These are phyloP conservation scores for Coturnix japonica DNA, from an alignment of 2,113 vertebrate genomes.

Conservation along the genomic window DNA sequence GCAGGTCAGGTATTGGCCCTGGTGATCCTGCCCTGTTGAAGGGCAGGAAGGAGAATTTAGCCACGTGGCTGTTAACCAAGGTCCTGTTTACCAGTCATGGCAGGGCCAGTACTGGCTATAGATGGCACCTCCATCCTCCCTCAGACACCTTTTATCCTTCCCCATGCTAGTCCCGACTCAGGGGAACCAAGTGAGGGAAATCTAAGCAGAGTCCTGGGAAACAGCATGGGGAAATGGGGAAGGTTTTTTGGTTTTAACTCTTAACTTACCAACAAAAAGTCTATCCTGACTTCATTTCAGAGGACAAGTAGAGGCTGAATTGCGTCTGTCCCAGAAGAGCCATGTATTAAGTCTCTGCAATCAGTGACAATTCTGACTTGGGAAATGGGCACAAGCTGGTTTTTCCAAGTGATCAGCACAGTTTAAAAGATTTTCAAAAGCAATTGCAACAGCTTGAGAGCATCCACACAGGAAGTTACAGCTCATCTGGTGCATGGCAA, in stretches of 20 bases:
- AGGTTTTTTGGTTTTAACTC: not conserved
- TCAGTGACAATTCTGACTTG: not conserved
- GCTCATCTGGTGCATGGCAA: not conserved
- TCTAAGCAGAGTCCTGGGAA: not conserved
- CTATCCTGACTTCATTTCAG: not conserved
- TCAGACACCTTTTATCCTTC: not conserved
- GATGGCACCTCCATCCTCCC: not conserved
- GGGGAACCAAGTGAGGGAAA: not conserved
- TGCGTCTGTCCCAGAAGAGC: not conserved
- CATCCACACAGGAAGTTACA: not conserved
- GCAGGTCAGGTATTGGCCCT: not conserved
- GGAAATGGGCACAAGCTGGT: not conserved
- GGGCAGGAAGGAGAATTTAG: not conserved
- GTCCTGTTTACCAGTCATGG: not conserved
- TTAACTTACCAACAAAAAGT: not conserved
- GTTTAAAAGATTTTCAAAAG: not conserved
- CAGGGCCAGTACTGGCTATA: not conserved
- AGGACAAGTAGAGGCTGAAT: not conserved
- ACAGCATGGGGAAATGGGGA: not conserved
- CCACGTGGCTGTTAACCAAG: not conserved
- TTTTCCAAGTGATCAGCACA: not conserved
- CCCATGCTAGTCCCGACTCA: fast-evolving
- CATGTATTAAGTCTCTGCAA: not conserved
- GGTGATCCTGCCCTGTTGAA: no score
- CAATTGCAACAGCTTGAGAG: not conserved